phyloP scores from a whole-genome alignment of 1,140 invertebrate genomes.

The Brachionus manjavacas region DNA sequence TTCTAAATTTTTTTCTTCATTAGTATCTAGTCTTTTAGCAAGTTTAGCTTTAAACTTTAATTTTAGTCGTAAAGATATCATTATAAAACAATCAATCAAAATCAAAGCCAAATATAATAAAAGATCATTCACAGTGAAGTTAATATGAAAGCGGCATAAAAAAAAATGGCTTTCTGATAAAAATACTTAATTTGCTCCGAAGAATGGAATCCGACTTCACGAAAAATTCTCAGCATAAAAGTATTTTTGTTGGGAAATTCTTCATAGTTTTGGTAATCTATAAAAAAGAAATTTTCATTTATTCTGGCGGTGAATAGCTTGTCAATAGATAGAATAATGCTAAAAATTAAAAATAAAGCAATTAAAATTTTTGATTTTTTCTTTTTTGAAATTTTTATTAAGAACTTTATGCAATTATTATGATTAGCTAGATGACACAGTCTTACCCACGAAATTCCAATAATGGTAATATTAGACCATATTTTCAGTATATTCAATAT shows the following conservation, averaged over 20 bases:
- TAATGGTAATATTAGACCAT: not conserved
- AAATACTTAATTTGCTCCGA: not conserved
- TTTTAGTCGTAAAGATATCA: not conserved
- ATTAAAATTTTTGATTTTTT: not conserved
- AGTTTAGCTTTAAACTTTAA: no score
- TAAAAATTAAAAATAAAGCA: not conserved
- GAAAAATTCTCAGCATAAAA: not conserved
- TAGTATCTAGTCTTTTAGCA: not conserved
- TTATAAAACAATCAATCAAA: not conserved
- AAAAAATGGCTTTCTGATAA: not conserved
- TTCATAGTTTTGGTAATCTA: not conserved
- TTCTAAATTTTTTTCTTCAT: not conserved
- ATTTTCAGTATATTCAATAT: not conserved
- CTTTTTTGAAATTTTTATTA: not conserved
- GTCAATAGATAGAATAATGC: not conserved
- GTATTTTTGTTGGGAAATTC: slow-evolving; percentile 3
- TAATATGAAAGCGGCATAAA: not conserved
- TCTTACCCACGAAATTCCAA: not conserved
- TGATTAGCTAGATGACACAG: not conserved
- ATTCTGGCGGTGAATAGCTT: not conserved
- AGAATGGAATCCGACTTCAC: not conserved
- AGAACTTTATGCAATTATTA: not conserved
- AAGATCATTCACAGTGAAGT: not conserved
- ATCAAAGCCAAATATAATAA: not conserved
- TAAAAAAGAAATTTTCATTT: not conserved